Percentiles rank a stretch among this genome's conserved stretches.
Conservation (phyloP, 2,113 vertebrate genomes). For the Todiramphus saurophagus region DNA sequence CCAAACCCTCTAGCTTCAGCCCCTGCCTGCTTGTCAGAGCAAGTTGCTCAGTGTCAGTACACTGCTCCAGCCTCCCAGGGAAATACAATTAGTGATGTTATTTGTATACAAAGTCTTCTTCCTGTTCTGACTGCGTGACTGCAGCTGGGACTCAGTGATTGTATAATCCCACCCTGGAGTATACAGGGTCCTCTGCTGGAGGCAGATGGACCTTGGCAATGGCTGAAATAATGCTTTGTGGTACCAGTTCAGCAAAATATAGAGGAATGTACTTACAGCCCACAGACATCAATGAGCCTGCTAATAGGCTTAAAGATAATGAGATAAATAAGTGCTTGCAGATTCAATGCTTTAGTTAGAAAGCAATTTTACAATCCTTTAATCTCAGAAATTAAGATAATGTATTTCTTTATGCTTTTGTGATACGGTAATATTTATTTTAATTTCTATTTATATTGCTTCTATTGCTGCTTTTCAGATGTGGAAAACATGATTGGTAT, state of each 20-base stretch:
- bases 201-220: not conserved
- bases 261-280: not conserved
- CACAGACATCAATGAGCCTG: not conserved
- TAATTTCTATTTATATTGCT: not conserved
- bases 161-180: not conserved
- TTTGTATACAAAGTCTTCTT: not conserved
- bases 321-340: not conserved
- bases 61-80: not conserved
- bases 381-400: not conserved
- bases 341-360: not conserved
- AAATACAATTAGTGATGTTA: not conserved
- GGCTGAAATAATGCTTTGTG: not conserved
- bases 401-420: not conserved
- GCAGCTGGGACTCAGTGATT: not conserved
- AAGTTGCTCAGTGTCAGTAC: too few species aligned
- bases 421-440: not conserved
- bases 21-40: not conserved
- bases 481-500: not conserved
- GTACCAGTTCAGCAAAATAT: not conserved
- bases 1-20: not conserved
- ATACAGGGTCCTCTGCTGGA: not conserved
- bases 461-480: not conserved
- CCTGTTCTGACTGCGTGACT: not conserved
- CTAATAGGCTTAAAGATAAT: slow-evolving; percentile 28
- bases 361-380: slow-evolving; percentile 7